A percentile compares a stretch with the other conserved stretches of the same genome.
phyloP scores from a whole-genome alignment of 2,797 vertebrate species.

The Miichthys miiuy region DNA sequence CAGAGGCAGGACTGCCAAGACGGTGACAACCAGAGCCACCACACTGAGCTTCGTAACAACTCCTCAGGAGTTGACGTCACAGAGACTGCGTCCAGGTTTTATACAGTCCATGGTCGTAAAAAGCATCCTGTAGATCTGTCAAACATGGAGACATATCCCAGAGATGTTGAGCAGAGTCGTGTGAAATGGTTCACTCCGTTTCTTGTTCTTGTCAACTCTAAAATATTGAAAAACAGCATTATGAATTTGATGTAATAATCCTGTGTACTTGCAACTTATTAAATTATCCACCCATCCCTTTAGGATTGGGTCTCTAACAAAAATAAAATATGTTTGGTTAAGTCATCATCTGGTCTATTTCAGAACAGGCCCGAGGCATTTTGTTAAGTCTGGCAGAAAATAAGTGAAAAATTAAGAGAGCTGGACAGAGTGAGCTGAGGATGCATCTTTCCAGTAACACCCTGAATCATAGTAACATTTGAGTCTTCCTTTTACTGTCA shows the following conservation, averaged over 20 bases:
- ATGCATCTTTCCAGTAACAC: slow-evolving; percentile 9
- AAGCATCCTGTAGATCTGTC: too few relatives aligned
- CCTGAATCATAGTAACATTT: background rate
- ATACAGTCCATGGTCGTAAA: too few relatives aligned
- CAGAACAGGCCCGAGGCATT: background rate
- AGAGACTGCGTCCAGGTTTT: too few relatives aligned
- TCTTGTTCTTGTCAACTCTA: too few relatives aligned
- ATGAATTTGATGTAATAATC: background rate
- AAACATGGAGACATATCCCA: too few relatives aligned
- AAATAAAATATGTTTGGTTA: background rate
- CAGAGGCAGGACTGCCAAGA: too few relatives aligned
- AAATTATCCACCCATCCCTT: background rate
- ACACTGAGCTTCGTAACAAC: too few relatives aligned
- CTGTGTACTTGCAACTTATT: background rate
- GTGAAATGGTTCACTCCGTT: too few relatives aligned
- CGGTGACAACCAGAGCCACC: too few relatives aligned
- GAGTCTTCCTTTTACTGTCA: slow-evolving; percentile 7
- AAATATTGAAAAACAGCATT: background rate
- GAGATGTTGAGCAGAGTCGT: too few relatives aligned
- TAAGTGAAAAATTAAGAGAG: too few relatives aligned
- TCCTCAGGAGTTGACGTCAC: too few relatives aligned
- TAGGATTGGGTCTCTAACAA: background rate
- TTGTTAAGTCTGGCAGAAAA: background rate
- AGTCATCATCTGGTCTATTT: background rate
- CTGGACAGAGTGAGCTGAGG: slow-evolving; percentile 16